Evolutionary conservation across 2,888 invertebrate genomes (phyloP), one percentile per base, ranked within the genome.

Genomic region (Chrysodeixis includens): DNA sequence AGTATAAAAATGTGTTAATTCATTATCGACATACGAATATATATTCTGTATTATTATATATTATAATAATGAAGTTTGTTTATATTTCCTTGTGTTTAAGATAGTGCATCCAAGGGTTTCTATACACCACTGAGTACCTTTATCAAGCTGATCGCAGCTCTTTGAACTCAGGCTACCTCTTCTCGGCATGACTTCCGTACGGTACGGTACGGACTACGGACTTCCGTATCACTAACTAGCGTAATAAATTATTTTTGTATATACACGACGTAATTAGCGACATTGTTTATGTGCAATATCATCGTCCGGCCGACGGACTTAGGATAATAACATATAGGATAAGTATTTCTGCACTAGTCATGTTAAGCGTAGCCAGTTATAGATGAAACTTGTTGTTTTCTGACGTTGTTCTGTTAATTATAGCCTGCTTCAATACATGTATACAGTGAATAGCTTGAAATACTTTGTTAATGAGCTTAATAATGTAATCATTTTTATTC

Each of bases 201-300:
- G n/a, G n/a, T n/a, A n/a, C n/a, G n/a, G n/a, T n/a, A n/a, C n/a
- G n/a, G n/a, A n/a, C n/a, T n/a, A n/a, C n/a, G n/a, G n/a, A 51
- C 8, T 57, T 59, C 71, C 53, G 56, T 64, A 51, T 12, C 49
- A 58, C 60, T 63, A 63, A 56, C 10, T 63, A 65, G 54, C 35
- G 62, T 73, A 73, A 64, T 68, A 76, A 71, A 71, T 73, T 79
- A 79, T 76, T 78, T 77, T 79, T 80, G 65, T 77, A 77, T 57
- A 74, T 79, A 56, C 14, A 20, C 16, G 53, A 61, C 67, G 49
- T 68, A 30, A 40, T 75, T 64, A 51, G 20, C 40, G 60, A 30
- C 44, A 55, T 55, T 65, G 30, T 64, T 35, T 40, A 18, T 59
- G 70, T 75, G 76, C 79, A 80, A 76, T 79, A 78, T 62, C 49